A percentile compares a stretch with the other conserved stretches of the same genome.
These are phyloP conservation scores for Anhinga anhinga DNA, from an alignment of 2,113 vertebrate species.

Conservation along the genomic window DNA sequence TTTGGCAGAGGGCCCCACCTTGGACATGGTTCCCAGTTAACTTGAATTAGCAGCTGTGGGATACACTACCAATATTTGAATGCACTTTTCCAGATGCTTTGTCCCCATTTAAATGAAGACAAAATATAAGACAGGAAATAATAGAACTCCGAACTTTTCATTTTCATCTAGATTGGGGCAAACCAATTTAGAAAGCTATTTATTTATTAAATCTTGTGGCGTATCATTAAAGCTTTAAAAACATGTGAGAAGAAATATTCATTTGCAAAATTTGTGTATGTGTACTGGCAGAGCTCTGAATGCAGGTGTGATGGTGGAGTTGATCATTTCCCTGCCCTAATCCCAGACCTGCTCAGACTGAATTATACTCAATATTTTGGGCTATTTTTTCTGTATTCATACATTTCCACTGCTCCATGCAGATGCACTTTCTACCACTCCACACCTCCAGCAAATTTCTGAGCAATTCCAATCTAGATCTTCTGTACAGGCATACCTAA, in stretches of 20 bases:
- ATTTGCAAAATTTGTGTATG: background rate
- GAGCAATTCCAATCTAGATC: background rate
- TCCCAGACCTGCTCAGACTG: background rate
- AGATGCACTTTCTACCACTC: background rate
- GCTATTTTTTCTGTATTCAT: background rate
- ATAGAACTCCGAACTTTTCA: background rate
- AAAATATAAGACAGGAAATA: background rate
- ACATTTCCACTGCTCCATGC: background rate
- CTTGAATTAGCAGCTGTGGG: background rate
- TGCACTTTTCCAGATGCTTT: background rate
- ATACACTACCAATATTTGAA: background rate
- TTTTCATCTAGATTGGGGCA: background rate
- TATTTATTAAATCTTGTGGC: background rate
- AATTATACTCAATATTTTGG: background rate
- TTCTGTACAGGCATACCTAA: background rate
- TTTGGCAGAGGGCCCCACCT: background rate
- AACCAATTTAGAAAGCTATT: background rate
- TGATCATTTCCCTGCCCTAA: background rate
- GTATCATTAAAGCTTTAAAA: background rate
- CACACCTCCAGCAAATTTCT: background rate
- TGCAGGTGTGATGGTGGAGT: background rate
- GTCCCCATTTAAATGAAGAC: background rate
- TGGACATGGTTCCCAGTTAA: background rate
- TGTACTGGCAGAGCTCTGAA: background rate
- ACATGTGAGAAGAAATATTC: background rate